Percentiles rank a stretch among this genome's conserved stretches.
Evolutionary conservation across 1,140 invertebrate species (phyloP).

Genomic region (Oryzaephilus surinamensis): DNA sequence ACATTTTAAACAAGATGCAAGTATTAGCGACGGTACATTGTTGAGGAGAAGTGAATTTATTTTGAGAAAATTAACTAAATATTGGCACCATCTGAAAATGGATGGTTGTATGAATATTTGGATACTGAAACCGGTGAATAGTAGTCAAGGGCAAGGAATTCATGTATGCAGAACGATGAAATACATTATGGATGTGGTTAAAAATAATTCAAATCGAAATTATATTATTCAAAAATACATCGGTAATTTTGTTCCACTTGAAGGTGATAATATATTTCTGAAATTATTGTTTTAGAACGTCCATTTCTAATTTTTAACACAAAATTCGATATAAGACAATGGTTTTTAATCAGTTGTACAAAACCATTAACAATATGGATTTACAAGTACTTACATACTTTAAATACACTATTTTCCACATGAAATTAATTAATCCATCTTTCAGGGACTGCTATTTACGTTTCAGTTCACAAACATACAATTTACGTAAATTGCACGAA

Average conservation of each 20-base stretch:
- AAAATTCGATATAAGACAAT: slow-evolving; percentile 89
- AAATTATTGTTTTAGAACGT: slow-evolving; percentile 47
- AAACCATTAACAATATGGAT: slow-evolving; percentile 89
- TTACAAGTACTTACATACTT: slow-evolving; percentile 63
- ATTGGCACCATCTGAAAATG: slow-evolving; percentile 53
- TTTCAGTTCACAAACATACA: slow-evolving; percentile 88
- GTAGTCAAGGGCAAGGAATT: slow-evolving; percentile 81
- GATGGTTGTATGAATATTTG: slow-evolving; percentile 81
- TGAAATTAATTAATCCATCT: slow-evolving; percentile 9
- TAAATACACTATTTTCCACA: background rate
- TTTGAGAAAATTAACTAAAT: slow-evolving; percentile 47
- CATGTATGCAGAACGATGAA: slow-evolving; percentile 34
- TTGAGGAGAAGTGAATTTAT: slow-evolving; percentile 42
- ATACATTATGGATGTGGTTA: slow-evolving; percentile 54
- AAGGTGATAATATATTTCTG: background rate
- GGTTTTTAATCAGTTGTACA: slow-evolving; percentile 84
- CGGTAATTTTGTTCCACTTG: too few relatives aligned
- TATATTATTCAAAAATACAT: slow-evolving; percentile 92
- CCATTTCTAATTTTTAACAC: slow-evolving; percentile 80
- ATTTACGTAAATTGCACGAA: slow-evolving; percentile 81
- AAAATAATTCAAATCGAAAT: slow-evolving; percentile 50
- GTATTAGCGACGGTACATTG: slow-evolving; percentile 38
- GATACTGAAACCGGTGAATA: slow-evolving; percentile 85
- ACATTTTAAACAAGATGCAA: slow-evolving; percentile 33
- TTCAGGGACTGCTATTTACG: slow-evolving; percentile 77